phyloP scores from a whole-genome alignment of 2,797 vertebrate genomes.

The Chloroceryle inda region DNA sequence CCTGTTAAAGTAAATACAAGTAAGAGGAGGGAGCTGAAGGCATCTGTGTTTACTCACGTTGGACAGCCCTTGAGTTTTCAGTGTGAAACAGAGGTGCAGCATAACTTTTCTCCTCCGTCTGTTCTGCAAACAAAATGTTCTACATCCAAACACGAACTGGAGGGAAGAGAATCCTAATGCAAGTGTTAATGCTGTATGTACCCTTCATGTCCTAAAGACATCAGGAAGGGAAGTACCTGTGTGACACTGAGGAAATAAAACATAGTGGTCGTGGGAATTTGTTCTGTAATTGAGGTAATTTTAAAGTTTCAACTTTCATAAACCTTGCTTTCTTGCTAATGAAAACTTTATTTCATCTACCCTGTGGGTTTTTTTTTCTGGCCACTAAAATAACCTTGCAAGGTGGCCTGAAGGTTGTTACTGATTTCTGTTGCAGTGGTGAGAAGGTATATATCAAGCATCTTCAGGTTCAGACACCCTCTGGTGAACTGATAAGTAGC shows the following conservation, averaged over 20 bases:
- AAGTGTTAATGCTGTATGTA: background rate
- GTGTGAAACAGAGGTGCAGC: background rate
- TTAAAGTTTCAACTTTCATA: background rate
- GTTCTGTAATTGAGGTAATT: background rate
- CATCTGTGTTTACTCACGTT: background rate
- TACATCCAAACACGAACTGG: too few species aligned
- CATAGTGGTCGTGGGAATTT: background rate
- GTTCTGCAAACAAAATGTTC: background rate
- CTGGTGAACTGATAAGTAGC: constrained; percentile 8
- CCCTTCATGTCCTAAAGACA: background rate
- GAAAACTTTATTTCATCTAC: background rate
- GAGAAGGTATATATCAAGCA: background rate
- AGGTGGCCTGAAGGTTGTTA: background rate
- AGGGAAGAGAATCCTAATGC: background rate
- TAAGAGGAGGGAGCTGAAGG: background rate
- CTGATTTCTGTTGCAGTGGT: background rate
- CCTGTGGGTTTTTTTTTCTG: background rate
- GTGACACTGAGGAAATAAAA: background rate
- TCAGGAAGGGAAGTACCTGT: background rate
- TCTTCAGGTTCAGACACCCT: background rate
- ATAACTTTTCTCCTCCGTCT: background rate
- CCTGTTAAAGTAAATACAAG: background rate
- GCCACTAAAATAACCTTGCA: background rate
- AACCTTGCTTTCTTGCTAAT: background rate
- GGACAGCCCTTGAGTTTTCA: background rate